Conservation (phyloP, 37 sponge, comb jelly and placozoan genomes). For the Mnemiopsis leidyi region DNA sequence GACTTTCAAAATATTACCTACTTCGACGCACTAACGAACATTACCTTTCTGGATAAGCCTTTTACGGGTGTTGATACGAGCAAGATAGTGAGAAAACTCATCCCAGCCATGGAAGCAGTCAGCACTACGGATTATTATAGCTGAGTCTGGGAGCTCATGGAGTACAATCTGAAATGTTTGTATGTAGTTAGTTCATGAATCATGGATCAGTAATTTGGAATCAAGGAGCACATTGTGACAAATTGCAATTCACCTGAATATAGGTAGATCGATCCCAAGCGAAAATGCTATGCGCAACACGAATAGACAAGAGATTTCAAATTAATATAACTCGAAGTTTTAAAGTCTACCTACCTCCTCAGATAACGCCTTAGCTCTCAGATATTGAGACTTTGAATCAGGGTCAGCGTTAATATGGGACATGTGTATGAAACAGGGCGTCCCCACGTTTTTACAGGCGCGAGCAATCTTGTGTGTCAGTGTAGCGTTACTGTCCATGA, state of each 20-base stretch:
- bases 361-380: slow-evolving; percentile 76
- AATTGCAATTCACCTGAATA: too few species aligned
- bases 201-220: too few species aligned
- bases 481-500: neutral
- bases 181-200: too few species aligned
- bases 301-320: too few species aligned
- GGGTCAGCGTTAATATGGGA: slow-evolving; percentile 82
- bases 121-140: slow-evolving; percentile 78
- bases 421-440: slow-evolving; percentile 84
- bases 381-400: slow-evolving; percentile 80
- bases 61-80: slow-evolving; percentile 55
- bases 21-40: too few species aligned
- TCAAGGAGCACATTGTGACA: too few species aligned
- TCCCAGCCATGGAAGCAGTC: slow-evolving; percentile 83
- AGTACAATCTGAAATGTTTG: slow-evolving; percentile 77
- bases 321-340: too few species aligned
- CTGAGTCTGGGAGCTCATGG: slow-evolving; percentile 80
- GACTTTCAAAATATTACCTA: too few species aligned
- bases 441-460: slow-evolving; percentile 73
- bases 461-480: slow-evolving; percentile 81
- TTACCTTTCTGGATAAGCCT: slow-evolving; percentile 16
- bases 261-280: too few species aligned
- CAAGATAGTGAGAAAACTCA: slow-evolving; percentile 82
- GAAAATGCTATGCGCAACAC: too few species aligned
- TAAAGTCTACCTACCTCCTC: slow-evolving; percentile 37